These are phyloP conservation scores for Pelobates cultripes DNA, from an alignment of 2,797 vertebrate genomes.

Conservation along the genomic window DNA sequence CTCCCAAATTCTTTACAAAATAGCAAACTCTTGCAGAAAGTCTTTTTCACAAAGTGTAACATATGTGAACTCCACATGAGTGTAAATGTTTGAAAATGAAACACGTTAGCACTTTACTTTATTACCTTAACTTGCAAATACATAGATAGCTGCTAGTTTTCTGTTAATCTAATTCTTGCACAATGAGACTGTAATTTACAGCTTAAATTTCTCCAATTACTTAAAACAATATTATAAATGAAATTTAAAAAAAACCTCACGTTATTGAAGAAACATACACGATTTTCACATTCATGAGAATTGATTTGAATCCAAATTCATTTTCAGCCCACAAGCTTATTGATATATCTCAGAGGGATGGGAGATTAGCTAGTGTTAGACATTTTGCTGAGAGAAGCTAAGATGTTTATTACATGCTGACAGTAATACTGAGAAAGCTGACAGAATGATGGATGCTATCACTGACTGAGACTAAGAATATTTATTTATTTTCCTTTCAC, in stretches of 20 bases:
- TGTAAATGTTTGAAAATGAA: not conserved
- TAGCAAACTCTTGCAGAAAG: too few species aligned
- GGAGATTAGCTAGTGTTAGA: slow-evolving; percentile 43
- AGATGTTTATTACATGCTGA: slow-evolving; percentile 47
- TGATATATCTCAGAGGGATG: slow-evolving; percentile 31
- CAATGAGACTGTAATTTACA: not conserved
- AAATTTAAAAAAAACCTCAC: not conserved
- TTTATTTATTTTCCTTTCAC: not conserved
- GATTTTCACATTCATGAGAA: not conserved
- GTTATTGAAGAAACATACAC: not conserved
- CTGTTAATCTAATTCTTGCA: not conserved
- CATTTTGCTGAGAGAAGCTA: slow-evolving; percentile 15
- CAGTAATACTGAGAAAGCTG: slow-evolving; percentile 47
- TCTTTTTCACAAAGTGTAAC: too few species aligned
- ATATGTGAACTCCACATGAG: too few species aligned
- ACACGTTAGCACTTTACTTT: not conserved
- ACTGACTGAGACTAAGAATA: slow-evolving; percentile 30
- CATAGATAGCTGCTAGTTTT: not conserved
- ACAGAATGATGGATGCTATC: slow-evolving; percentile 43
- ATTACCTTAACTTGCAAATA: not conserved
- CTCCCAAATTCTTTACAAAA: too few species aligned
- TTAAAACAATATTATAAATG: not conserved
- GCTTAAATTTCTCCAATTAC: not conserved
- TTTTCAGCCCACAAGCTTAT: slow-evolving; percentile 16
- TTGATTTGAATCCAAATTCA: slow-evolving; percentile 25